These are phyloP conservation scores for Euglossa dilemma DNA, from an alignment of 1,140 invertebrate genomes.

Conservation along the genomic window DNA sequence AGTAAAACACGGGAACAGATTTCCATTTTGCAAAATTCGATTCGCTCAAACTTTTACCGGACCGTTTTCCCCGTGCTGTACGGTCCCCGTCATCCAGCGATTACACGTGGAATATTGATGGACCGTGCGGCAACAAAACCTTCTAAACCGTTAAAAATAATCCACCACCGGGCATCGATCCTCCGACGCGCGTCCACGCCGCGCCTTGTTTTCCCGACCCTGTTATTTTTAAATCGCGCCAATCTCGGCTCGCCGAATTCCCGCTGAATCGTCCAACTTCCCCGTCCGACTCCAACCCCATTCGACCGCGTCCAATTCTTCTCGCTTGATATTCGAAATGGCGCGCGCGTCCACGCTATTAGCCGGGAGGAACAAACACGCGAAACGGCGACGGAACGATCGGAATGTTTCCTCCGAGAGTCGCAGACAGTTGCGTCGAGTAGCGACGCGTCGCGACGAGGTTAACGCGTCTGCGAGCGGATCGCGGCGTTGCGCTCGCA, in stretches of 20 bases:
- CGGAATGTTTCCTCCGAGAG: background rate
- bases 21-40: background rate
- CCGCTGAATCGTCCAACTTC: background rate
- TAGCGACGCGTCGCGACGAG: background rate
- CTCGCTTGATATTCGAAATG: background rate
- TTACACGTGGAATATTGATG: constrained; percentile 20
- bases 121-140: background rate
- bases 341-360: too few relatives aligned
- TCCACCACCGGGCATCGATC: background rate
- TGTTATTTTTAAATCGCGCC: constrained; percentile 6
- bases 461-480: background rate
- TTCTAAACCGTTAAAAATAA: constrained; percentile 18
- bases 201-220: background rate
- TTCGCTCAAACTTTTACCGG: background rate
- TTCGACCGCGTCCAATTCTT: too few relatives aligned
- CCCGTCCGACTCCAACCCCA: too few relatives aligned
- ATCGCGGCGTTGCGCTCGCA: constrained; percentile 30
- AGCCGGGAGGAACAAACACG: background rate
- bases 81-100: background rate
- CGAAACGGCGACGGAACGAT: too few relatives aligned
- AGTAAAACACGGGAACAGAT: background rate
- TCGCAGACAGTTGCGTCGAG: background rate
- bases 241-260: background rate
- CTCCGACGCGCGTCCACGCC: background rate
- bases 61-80: background rate